These are phyloP conservation scores for Pterois miles DNA, from an alignment of 2,797 vertebrate genomes.

Conservation along the genomic window DNA sequence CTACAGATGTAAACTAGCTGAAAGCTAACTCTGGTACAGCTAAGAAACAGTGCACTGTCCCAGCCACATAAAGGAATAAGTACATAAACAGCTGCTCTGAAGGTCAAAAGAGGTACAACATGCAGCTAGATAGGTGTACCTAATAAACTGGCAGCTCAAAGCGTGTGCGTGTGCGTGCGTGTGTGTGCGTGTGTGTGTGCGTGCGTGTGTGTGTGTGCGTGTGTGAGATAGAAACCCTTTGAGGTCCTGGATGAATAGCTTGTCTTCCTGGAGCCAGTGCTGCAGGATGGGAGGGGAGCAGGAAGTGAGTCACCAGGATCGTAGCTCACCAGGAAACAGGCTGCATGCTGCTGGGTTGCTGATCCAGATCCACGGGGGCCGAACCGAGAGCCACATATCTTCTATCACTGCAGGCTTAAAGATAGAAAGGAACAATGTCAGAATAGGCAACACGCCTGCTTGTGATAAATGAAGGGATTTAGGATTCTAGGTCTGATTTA, in stretches of 20 bases:
- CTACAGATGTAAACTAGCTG: no score
- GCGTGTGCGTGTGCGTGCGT: background rate
- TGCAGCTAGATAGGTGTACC: background rate
- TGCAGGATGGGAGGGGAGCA: conserved; percentile 68
- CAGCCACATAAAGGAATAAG: no score
- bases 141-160: background rate
- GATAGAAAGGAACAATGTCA: conserved; percentile 10
- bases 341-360: conserved; percentile 11
- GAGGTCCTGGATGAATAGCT: conserved; percentile 61
- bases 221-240: conserved; percentile 60
- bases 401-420: background rate
- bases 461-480: background rate
- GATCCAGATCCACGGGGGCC: conserved; percentile 31
- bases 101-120: no score
- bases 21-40: no score
- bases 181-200: conserved; percentile 13
- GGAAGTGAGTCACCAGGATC: conserved; percentile 68
- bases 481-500: background rate
- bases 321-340: conserved; percentile 48
- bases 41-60: no score
- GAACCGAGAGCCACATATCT: background rate
- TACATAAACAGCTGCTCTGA: no score
- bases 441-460: background rate
- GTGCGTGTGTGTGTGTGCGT: conserved; percentile 5
- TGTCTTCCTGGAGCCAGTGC: conserved; percentile 66